A percentile compares a stretch with the other conserved stretches of the same genome.
phyloP scores from a whole-genome alignment of 2,113 vertebrate species.

The Podarcis raffonei region DNA sequence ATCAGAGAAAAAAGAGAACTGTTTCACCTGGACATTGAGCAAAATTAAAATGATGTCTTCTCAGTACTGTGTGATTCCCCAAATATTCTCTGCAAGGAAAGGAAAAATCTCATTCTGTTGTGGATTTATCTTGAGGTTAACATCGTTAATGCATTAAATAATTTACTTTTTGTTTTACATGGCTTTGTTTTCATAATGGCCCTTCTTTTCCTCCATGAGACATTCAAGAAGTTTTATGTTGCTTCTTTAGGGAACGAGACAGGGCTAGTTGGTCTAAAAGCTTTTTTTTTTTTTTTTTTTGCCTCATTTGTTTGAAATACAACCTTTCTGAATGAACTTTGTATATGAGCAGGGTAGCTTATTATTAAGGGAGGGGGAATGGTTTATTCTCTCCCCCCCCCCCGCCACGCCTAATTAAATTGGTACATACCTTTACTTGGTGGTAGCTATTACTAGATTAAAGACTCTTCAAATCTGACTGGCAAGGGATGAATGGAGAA shows the following conservation, averaged over 20 bases:
- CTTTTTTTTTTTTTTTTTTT: conserved; percentile 40
- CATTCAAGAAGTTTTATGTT: conserved; percentile 43
- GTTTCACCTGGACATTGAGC: conserved; percentile 73
- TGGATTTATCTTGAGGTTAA: conserved; percentile 83
- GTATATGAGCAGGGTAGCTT: not conserved
- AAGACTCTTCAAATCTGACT: not conserved
- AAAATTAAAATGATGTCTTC: conserved; percentile 71
- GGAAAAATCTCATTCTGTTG: conserved; percentile 74
- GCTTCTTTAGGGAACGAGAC: conserved; percentile 50
- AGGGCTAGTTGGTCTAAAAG: conserved; percentile 38
- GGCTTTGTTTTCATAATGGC: conserved; percentile 73
- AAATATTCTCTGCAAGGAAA: conserved; percentile 78
- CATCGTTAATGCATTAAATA: conserved; percentile 81
- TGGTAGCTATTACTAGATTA: not conserved
- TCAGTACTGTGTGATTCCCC: conserved; percentile 77
- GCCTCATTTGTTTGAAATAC: conserved; percentile 38
- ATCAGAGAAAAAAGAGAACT: conserved; percentile 49
- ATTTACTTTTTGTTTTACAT: conserved; percentile 81
- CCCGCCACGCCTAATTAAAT: not conserved
- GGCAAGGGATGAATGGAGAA: conserved; percentile 6
- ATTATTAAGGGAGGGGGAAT: not conserved
- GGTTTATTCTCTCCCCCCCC: not conserved
- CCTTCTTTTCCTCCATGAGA: conserved; percentile 30
- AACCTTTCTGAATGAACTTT: conserved; percentile 8
- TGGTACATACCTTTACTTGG: conserved; percentile 37